Evolutionary conservation across 2,797 vertebrate species (phyloP), one percentile per base, ranked within the genome.

Genomic region (Eulemur rubriventer): DNA sequence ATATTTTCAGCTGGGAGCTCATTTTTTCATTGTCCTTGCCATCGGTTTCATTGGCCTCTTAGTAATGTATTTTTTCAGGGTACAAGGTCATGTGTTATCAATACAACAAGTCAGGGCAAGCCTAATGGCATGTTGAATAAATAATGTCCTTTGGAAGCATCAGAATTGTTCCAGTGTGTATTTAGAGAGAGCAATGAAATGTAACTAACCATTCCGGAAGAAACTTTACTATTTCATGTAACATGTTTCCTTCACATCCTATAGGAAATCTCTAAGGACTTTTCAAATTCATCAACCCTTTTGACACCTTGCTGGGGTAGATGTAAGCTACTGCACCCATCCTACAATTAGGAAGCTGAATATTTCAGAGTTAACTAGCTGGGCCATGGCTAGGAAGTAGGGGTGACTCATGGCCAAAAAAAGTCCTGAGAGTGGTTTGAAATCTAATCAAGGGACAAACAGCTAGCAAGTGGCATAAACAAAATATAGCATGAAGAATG

Each of bases 121-220:
- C 18, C 30, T 96, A 91, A 87, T 93, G 73, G 50, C 70, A 67
- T 95, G 57, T 18, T 96, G 79, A 96, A 91, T 97, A 96, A 96
- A 94, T 94, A 96, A 94, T 94, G 35, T 80, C 30, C 86, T 96
- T 96, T 0, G 2, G 69, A 96, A 96, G 80, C 65, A 97, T 87
- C 48, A 80, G 63, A 96, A 87, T 94, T 96, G 11, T 95, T 96
- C 73, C 65, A 91, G 57, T 67, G 52, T 84, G 24, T 94, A 76
- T 97, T 96, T 95, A 95, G 63, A 96, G 41, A 96, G 96, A 96
- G 79, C 16, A 84, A 63, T 83, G 59, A 93, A 95, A 96, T 91
- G 70, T 55, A 91, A 57, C 69, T 93, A 83, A 91, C 50, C 46
- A 89, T 94, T 96, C 33, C 2, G 0, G 69, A 92, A 89, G 57